Evolutionary conservation across 2,888 invertebrate genomes (phyloP), one percentile per base, ranked within the genome.

Genomic region (Hypolimnas misippus): DNA sequence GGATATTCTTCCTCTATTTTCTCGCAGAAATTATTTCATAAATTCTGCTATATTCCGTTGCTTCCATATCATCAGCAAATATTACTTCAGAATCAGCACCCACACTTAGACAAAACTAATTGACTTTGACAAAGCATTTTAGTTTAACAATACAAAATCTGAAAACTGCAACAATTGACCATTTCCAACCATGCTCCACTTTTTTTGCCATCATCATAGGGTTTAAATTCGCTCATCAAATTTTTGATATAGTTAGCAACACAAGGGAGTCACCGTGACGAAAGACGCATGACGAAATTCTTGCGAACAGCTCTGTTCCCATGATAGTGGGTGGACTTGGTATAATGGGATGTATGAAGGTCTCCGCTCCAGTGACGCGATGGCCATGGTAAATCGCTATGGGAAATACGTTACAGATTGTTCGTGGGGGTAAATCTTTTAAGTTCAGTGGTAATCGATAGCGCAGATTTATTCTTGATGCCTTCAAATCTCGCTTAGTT

Each of bases 261-360:
- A 14, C 40, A 61, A 53, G 40, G 21, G 50, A 66, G 62, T 58
- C 62, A 75, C 84, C 83, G 82, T 78, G 68, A 69, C 86, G 67
- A 79, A 84, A 70, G 60, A 51, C 21, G 76, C 83, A 73, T 83
- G 69, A 65, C 87, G 59, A 83, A 87, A 76, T 62, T 66, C 79
- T 79, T 87, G 89, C 81, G 88, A 89, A 87, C 79, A 57, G 58
- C 65, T 65, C 63, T 65, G 80, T 91, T 91, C 91, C 86, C 91
- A n/a, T n/a, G n/a, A 90, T 66, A 62, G 72, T 68, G 75, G 70
- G 72, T 69, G 72, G 73, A 70, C 62, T 67, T 64, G 46, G 21
- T 46, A 46, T 46, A 46, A 46, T 46, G 21, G 21, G 46, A 46
- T 46, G n/a, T 46, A 21, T 46, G 25, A 46, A 21, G n/a, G 46